Base-by-base conservation (phyloP, 2,113 vertebrate species). In the Microcebus griseorufus region DNA sequence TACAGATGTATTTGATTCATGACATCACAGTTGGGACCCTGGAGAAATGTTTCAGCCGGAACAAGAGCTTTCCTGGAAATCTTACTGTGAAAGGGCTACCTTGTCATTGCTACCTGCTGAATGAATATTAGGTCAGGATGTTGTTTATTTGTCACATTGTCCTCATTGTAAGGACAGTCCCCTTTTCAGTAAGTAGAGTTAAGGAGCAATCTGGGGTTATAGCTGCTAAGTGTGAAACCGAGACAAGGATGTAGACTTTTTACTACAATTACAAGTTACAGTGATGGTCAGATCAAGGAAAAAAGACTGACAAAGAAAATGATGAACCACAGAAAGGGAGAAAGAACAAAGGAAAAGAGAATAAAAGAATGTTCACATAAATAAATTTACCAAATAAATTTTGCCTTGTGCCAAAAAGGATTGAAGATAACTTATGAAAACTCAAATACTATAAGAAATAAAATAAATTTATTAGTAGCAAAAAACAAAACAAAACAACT, bases 51-150 rank as follows among this genome's bases (percentile, higher is more conserved):
- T 92, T 39, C 86, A 87, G 27, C 37, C 67, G 70, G 65, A 92
- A 42, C 34, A 58, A 87, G 53, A 91, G 51, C 14, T 84, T 96
- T 79, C 14, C 37, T 29, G 88, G 81, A 94, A 90, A 86, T 79
- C 22, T 10, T 76, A 9, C 37, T 51, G 27, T 67, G n/a, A 58
- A 60, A 70, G 58, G 39, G 3, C 27, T 27, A 10, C 9, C 53
- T 25, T 88, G 62, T 18, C 62, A 82, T 88, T 86, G 9, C n/a
- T 88, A 45, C 25, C 8, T 51, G 27, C 53, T 81, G 67, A 65
- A 37, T 16, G 85, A 82, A 79, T 88, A 20, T 9, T 25, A 79
- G 14, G 23, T n/a, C 37, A 45, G 27, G 9, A 37, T 72, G 16
- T 96, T 78, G 76, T 81, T 81, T 79, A 73, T 84, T 60, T 80